These are phyloP conservation scores for Lepidothrix coronata DNA, from an alignment of 2,113 vertebrate species.

Conservation along the genomic window DNA sequence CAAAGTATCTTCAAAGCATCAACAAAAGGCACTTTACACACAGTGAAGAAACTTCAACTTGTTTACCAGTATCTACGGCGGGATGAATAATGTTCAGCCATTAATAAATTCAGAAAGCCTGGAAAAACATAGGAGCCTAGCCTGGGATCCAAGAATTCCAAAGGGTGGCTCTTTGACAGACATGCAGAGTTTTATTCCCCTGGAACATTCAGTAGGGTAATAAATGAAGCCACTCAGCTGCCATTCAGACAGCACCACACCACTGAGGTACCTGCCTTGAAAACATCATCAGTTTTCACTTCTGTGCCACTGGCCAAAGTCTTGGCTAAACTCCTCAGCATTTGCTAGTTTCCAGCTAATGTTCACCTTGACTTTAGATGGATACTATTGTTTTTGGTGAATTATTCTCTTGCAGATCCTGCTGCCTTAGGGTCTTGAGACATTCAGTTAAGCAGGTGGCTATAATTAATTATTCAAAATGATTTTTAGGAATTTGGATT, in stretches of 20 bases:
- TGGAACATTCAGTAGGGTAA: background rate
- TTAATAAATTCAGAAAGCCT: background rate
- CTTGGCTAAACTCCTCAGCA: conserved; percentile 13
- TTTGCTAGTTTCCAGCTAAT: conserved; percentile 40
- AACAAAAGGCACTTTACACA: background rate
- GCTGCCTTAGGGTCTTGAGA: conserved; percentile 53
- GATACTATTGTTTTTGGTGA: background rate
- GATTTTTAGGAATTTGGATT: conserved; percentile 16
- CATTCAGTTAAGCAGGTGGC: conserved; percentile 53
- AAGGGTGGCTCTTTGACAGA: background rate
- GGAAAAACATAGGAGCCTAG: background rate
- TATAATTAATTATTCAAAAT: conserved; percentile 57
- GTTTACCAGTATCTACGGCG: background rate
- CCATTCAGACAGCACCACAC: background rate
- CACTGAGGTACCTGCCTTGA: background rate
- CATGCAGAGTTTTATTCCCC: background rate
- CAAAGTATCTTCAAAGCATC: background rate
- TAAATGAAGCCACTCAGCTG: conserved; percentile 3
- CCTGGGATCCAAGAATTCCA: background rate
- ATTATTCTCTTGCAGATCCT: background rate
- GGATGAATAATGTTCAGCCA: background rate
- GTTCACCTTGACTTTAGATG: conserved; percentile 9
- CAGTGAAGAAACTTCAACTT: background rate
- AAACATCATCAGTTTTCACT: conserved; percentile 17
- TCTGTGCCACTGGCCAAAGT: background rate